Evolutionary conservation across 2,113 vertebrate species (phyloP), one percentile per base, ranked within the genome.

Genomic region (Petrocephalus zakoni): DNA sequence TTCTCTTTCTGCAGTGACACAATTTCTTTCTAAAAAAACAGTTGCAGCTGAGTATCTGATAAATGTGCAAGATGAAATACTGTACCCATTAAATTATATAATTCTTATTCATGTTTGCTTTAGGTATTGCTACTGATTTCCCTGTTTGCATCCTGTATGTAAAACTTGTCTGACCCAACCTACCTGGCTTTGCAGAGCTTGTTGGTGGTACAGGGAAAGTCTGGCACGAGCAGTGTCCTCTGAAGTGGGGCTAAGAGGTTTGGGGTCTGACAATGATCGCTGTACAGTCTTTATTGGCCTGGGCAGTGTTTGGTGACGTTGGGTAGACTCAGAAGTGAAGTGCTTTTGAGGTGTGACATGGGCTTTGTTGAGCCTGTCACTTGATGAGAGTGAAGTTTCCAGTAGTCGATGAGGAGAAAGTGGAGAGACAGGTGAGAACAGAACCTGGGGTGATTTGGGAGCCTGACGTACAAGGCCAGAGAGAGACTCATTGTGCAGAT

Each of bases 341-440:
- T 98, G 97, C 92, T 99, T 99, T 94, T 99, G 98, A 0, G 98
- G 98, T 25, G 98, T 98, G 42, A 99, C 97, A 4, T 99, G 98
- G 81, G 98, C 98, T 92, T 98, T 99, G 94, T 99, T 99, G 87
- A 99, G 96, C 90, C 97, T 97, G 93, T 99, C 98, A 0, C 97
- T 98, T 88, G 98, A 97, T 91, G 97, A 92, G 21, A 99, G 99
- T 78, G 97, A 97, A 72, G 97, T 96, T 90, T 99, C 98, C 90
- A 99, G 93, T 93, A 99, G 97, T 58, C 98, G 97, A 93, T 99
- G 98, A 4, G 98, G 98, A 86, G 98, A 99, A 75, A 99, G 91
- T 0, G 98, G 98, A 19, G 98, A 99, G 53, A 99, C 98, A 0
- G 98, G 98, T 0, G 98, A 99, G 90, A 99, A 99, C n/a, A 99